Evolutionary conservation across 1,140 invertebrate species (phyloP).

Genomic region (Cyrtorhinus lividipennis): DNA sequence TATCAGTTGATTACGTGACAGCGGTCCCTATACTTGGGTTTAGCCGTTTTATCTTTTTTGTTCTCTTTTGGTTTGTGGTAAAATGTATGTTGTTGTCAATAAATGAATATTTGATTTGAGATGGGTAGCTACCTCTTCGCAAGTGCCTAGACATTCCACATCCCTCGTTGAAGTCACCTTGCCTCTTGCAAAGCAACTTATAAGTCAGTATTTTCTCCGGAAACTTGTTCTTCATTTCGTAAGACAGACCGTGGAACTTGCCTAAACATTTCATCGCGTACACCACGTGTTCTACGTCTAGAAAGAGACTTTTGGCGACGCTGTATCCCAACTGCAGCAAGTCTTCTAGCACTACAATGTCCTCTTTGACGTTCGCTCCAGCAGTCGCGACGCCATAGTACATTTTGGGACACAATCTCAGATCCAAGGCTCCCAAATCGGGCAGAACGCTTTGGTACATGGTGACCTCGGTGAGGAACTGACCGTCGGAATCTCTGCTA

Average conservation of each 20-base stretch:
- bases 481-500: neutral
- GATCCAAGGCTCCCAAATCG: neutral
- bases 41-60: no score
- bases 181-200: no score
- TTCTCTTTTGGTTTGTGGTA: no score
- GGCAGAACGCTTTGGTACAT: constrained; percentile 22
- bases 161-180: no score
- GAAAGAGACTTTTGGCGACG: neutral
- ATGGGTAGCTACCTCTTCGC: no score
- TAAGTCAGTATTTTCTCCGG: no score
- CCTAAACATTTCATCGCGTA: neutral
- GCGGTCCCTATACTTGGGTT: no score
- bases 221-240: neutral
- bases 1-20: no score
- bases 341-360: constrained; percentile 30
- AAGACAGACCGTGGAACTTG: neutral
- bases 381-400: constrained; percentile 16
- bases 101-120: no score
- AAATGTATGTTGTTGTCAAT: no score
- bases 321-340: constrained; percentile 21
- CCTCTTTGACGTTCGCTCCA: constrained; percentile 9
- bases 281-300: neutral
- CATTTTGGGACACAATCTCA: constrained; percentile 14
- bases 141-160: no score
- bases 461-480: constrained; percentile 22